These are phyloP conservation scores for Sesamia nonagrioides DNA, from an alignment of 1,140 invertebrate species.

Conservation along the genomic window DNA sequence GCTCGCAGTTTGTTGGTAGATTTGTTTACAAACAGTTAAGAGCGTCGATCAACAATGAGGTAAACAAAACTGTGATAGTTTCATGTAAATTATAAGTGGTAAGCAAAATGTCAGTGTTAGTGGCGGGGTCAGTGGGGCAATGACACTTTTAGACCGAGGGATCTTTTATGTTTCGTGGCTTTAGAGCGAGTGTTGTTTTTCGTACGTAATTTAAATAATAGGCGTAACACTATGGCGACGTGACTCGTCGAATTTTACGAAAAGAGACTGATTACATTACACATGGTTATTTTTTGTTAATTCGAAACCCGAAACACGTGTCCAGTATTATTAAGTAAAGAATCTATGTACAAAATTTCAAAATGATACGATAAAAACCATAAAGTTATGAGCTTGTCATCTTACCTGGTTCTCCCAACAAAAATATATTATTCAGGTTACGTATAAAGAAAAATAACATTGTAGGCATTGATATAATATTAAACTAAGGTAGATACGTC, in stretches of 20 bases:
- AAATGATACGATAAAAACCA: too few relatives aligned
- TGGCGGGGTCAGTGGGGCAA: slow-evolving; percentile 24
- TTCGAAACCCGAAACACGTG: too few relatives aligned
- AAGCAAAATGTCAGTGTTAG: slow-evolving; percentile 5
- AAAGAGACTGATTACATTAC: too few relatives aligned
- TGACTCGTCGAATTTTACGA: background rate
- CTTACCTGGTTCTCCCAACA: too few relatives aligned
- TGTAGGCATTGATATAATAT: too few relatives aligned
- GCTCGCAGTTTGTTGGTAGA: background rate
- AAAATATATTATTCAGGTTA: too few relatives aligned
- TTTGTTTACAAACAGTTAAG: slow-evolving; percentile 6
- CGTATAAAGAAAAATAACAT: too few relatives aligned
- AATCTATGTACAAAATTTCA: too few relatives aligned
- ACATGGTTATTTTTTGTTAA: too few relatives aligned
- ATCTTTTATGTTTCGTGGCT: slow-evolving; percentile 27
- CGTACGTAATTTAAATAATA: slow-evolving; percentile 1
- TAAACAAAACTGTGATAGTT: background rate
- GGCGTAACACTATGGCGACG: background rate
- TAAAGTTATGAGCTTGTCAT: too few relatives aligned
- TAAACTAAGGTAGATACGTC: too few relatives aligned
- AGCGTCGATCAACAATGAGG: background rate
- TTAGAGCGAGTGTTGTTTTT: slow-evolving; percentile 3
- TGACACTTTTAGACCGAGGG: background rate
- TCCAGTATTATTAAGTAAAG: too few relatives aligned
- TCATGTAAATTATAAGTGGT: slow-evolving; percentile 9